Percentiles rank a stretch among this genome's conserved stretches.
phyloP scores from a whole-genome alignment of 2,888 invertebrate genomes.

The Nasonia oneida region DNA sequence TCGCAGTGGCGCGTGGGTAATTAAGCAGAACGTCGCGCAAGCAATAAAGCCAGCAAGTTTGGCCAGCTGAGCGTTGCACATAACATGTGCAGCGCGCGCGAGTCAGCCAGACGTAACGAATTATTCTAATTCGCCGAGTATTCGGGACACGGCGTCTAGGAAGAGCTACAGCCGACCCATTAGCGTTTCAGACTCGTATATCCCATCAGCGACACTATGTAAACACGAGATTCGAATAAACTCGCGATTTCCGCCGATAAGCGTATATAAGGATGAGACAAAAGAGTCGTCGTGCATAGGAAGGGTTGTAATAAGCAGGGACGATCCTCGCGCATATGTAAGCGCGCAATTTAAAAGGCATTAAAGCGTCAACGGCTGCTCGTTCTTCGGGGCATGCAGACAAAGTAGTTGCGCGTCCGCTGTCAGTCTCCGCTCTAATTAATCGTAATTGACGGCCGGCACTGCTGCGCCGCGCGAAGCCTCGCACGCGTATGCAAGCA shows the following conservation, averaged over 20 bases:
- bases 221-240: constrained; percentile 22
- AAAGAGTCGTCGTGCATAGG: constrained; percentile 21
- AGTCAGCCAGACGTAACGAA: constrained; percentile 71
- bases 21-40: constrained; percentile 34
- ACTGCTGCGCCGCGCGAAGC: constrained; percentile 34
- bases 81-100: neutral
- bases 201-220: neutral
- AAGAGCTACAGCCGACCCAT: constrained; percentile 66
- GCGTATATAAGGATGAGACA: neutral
- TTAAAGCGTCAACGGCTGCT: constrained; percentile 55
- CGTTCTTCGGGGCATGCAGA: constrained; percentile 24
- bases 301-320: neutral
- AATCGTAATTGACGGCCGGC: constrained; percentile 77
- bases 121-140: constrained; percentile 75
- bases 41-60: constrained; percentile 32
- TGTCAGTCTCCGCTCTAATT: constrained; percentile 79
- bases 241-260: constrained; percentile 53
- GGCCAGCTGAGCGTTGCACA: constrained; percentile 11
- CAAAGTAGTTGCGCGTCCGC: constrained; percentile 68
- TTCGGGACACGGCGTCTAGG: constrained; percentile 71
- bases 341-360: constrained; percentile 52
- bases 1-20: neutral
- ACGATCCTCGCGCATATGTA: neutral
- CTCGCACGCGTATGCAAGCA: constrained; percentile 50
- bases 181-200: constrained; percentile 55